phyloP scores from a whole-genome alignment of 2,113 vertebrate genomes.

The Epinephelus cyanopodus region DNA sequence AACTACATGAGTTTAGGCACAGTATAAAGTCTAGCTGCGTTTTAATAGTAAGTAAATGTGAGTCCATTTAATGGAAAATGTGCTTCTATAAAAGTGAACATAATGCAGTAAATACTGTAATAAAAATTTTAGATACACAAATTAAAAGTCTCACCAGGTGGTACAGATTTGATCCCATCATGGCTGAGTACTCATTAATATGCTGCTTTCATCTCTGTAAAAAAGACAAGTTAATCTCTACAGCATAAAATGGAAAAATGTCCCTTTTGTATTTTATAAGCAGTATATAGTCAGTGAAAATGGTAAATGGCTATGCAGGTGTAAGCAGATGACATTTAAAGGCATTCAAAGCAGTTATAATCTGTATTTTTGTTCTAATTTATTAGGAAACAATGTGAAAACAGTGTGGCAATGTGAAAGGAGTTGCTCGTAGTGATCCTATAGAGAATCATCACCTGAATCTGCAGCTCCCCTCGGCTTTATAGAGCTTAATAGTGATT shows the following conservation, averaged over 20 bases:
- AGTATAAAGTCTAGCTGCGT: neutral
- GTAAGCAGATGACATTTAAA: slow-evolving; percentile 2
- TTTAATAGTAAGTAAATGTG: neutral
- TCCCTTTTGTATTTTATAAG: neutral
- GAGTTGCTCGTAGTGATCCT: neutral
- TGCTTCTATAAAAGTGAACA: neutral
- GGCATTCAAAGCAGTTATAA: neutral
- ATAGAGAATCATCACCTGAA: no score
- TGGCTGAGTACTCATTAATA: neutral
- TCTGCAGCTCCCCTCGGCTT: neutral
- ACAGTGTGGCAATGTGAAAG: no score
- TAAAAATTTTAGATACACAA: neutral
- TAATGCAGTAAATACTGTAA: neutral
- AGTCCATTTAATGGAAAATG: neutral
- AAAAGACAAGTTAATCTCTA: neutral
- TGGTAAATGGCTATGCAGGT: neutral
- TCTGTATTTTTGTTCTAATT: neutral
- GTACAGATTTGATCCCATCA: neutral
- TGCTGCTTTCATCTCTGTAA: neutral
- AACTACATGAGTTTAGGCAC: neutral
- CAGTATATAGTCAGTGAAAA: neutral
- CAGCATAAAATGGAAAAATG: neutral
- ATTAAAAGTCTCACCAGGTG: neutral
- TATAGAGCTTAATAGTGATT: neutral
- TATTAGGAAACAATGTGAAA: neutral